These are phyloP conservation scores for human (Homo sapiens) DNA, from an alignment of 2,113 vertebrate species.

Conservation along the genomic window DNA sequence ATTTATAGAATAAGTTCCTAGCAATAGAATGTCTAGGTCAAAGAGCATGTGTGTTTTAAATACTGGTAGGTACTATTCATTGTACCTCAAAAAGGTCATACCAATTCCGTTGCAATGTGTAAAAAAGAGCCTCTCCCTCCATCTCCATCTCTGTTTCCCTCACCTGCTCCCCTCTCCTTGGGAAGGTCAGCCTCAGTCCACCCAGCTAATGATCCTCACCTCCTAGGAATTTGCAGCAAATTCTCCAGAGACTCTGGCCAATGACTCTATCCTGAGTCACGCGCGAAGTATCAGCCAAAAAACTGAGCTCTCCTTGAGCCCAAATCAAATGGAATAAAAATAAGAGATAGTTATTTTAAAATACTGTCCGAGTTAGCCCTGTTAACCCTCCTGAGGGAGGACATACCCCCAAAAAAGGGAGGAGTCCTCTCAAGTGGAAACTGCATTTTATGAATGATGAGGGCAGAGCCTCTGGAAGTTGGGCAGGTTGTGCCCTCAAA, in stretches of 20 bases:
- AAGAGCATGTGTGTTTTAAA: not conserved
- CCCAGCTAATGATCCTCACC: not conserved
- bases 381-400: not conserved
- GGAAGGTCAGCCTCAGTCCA: not conserved
- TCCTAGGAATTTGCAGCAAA: not conserved
- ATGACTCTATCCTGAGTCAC: not conserved
- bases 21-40: slow-evolving; percentile 5
- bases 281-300: not conserved
- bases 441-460: not conserved
- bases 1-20: not conserved
- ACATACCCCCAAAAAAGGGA: not conserved
- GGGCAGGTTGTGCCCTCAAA: not conserved
- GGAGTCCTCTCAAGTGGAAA: not conserved
- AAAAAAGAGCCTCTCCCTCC: not conserved
- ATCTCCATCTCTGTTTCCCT: not conserved
- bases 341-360: not conserved
- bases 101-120: not conserved
- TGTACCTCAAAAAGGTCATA: not conserved
- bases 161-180: not conserved
- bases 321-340: slow-evolving; percentile 16
- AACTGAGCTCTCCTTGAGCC: not conserved
- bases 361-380: not conserved
- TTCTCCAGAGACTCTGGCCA: not conserved
- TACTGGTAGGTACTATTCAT: not conserved
- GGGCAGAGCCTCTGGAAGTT: not conserved